Percentiles rank a stretch among this genome's conserved stretches.
These are phyloP conservation scores for Onychomys leucogaster DNA, from an alignment of 2,797 vertebrate genomes.

Conservation along the genomic window DNA sequence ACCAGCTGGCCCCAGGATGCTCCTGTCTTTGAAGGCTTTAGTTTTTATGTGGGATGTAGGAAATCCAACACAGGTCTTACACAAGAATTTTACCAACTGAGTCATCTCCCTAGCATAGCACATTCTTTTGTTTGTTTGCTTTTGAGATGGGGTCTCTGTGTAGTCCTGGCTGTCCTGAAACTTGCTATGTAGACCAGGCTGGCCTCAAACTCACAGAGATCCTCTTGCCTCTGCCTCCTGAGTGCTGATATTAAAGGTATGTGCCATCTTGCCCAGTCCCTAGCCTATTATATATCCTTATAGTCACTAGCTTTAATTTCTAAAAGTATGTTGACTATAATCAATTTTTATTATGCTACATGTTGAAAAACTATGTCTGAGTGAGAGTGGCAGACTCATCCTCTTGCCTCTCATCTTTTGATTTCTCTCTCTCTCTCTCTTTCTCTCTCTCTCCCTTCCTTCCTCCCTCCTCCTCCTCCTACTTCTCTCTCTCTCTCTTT, in stretches of 20 bases:
- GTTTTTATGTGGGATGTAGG: background rate
- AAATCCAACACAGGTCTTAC: background rate
- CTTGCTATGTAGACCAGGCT: background rate
- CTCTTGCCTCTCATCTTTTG: background rate
- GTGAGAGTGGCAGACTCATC: background rate
- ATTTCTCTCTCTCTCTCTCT: background rate
- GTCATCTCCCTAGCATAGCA: background rate
- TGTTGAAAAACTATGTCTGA: conserved; percentile 7
- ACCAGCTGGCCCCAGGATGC: background rate
- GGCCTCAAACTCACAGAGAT: background rate
- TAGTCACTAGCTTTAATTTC: background rate
- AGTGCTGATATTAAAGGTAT: background rate
- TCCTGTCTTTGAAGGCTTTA: background rate
- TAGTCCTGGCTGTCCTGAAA: background rate
- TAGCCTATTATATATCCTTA: background rate
- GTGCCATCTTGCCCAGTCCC: background rate
- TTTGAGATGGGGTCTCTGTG: background rate
- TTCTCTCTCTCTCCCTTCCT: background rate
- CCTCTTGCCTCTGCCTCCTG: background rate
- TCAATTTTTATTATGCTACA: conserved; percentile 44
- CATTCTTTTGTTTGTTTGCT: background rate
- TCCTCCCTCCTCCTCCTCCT: accelerated
- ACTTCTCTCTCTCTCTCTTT: accelerated
- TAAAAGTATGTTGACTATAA: background rate
- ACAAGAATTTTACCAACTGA: background rate